A percentile compares a stretch with the other conserved stretches of the same genome.
These are phyloP conservation scores for Gryon sp. DNA, from an alignment of 1,140 invertebrate genomes.

Conservation along the genomic window DNA sequence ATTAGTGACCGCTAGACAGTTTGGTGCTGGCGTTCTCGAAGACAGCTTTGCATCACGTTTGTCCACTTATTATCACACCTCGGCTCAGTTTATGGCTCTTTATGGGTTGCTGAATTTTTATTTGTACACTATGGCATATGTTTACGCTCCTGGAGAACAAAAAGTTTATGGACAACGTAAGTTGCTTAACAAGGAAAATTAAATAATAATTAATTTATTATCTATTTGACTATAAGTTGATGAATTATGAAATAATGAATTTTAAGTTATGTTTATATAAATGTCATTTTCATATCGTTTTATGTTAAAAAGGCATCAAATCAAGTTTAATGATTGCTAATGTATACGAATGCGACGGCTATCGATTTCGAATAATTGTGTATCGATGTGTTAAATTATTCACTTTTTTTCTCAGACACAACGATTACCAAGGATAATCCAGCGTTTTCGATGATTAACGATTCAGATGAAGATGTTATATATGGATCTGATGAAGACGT, in stretches of 20 bases:
- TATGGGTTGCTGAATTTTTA: conserved; percentile 98
- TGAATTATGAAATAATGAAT: too few species aligned
- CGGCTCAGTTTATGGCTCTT: conserved; percentile 95
- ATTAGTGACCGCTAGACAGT: conserved; percentile 88
- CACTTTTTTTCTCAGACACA: conserved; percentile 84
- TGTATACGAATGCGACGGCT: not conserved
- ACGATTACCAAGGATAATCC: conserved; percentile 97
- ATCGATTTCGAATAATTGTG: not conserved
- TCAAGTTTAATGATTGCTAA: not conserved
- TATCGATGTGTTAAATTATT: conserved; percentile 21
- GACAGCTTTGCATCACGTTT: conserved; percentile 96
- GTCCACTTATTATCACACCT: conserved; percentile 92
- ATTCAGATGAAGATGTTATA: conserved; percentile 98
- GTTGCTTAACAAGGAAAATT: too few species aligned
- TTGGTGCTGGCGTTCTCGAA: conserved; percentile 92
- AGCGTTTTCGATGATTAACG: conserved; percentile 98
- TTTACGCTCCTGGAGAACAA: conserved; percentile 92
- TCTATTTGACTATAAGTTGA: too few species aligned
- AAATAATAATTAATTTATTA: too few species aligned
- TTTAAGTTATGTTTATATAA: conserved; percentile 6
- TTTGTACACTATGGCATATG: conserved; percentile 95
- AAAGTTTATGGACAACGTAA: conserved; percentile 88
- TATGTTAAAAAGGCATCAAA: not conserved
- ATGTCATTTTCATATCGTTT: not conserved
- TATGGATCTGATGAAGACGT: conserved; percentile 96